phyloP scores from a whole-genome alignment of 92 coral and sea anemone species.

The Epizoanthus illoricatus region DNA sequence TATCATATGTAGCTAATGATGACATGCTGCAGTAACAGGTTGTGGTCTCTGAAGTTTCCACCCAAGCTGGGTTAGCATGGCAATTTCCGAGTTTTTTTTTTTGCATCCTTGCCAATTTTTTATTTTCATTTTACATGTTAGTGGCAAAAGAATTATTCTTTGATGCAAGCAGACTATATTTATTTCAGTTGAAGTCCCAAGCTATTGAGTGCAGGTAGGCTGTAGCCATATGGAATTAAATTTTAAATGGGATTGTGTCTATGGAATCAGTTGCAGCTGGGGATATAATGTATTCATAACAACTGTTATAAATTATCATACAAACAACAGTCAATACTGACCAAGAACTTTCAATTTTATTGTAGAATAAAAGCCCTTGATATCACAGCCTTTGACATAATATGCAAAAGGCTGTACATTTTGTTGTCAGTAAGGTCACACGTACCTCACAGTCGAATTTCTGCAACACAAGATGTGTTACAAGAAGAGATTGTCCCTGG shows the following conservation, averaged over 20 bases:
- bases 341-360: conserved; percentile 41
- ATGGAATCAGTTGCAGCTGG: background rate
- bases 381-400: conserved; percentile 2
- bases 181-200: background rate
- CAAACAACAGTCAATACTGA: conserved; percentile 31
- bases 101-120: conserved; percentile 5
- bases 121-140: too few relatives aligned
- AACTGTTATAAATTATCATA: conserved; percentile 25
- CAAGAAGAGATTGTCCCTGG: conserved; percentile 42
- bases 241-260: background rate
- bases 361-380: conserved; percentile 31
- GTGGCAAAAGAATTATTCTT: too few relatives aligned
- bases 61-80: too few relatives aligned
- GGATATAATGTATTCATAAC: conserved; percentile 10
- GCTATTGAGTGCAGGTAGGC: background rate
- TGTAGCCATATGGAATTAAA: background rate
- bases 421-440: conserved; percentile 22
- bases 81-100: background rate
- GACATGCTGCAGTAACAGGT: too few relatives aligned
- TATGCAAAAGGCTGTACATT: conserved; percentile 13
- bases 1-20: too few relatives aligned
- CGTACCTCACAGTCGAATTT: conserved; percentile 23
- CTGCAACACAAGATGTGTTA: background rate
- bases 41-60: too few relatives aligned
- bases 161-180: background rate